Conservation (phyloP, 2,797 vertebrate species). For the Enteromius mattozi region DNA sequence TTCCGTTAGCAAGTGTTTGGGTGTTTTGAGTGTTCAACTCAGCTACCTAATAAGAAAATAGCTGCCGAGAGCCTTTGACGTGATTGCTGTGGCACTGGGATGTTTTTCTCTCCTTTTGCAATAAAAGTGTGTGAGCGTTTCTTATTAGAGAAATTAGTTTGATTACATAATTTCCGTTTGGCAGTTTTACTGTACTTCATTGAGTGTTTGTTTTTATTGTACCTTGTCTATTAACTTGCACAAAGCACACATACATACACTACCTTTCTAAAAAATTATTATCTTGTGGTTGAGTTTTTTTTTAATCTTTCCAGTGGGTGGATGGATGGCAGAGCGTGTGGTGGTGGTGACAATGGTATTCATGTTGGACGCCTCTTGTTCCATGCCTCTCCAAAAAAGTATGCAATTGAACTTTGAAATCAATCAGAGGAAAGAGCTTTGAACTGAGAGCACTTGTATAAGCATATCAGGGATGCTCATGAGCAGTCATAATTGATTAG, state of each 20-base stretch:
- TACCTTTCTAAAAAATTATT: conserved; percentile 15
- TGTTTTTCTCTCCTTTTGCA: not conserved
- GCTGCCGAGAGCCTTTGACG: not conserved
- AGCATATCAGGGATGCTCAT: conserved; percentile 8
- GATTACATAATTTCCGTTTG: not conserved
- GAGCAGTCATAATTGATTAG: not conserved
- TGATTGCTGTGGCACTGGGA: not conserved
- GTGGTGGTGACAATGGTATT: conserved; percentile 5
- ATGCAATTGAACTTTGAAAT: conserved; percentile 6
- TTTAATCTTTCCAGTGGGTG: conserved; percentile 7
- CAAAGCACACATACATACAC: conserved; percentile 38
- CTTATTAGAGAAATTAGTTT: not conserved
- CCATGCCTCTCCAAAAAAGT: conserved; percentile 17
- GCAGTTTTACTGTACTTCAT: not conserved
- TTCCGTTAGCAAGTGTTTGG: conserved; percentile 17
- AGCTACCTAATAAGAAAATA: not conserved
- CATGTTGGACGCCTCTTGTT: not conserved
- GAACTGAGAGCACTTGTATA: conserved; percentile 14
- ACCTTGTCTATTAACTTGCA: not conserved
- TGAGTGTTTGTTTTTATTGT: conserved; percentile 29
- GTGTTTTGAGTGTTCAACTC: conserved; percentile 13
- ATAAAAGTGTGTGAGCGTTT: not conserved
- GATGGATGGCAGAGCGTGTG: not conserved
- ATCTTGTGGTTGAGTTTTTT: conserved; percentile 1
- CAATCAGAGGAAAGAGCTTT: conserved; percentile 13